Evolutionary conservation across 2,888 invertebrate genomes (phyloP).

Genomic region (Dilophus febrilis): DNA sequence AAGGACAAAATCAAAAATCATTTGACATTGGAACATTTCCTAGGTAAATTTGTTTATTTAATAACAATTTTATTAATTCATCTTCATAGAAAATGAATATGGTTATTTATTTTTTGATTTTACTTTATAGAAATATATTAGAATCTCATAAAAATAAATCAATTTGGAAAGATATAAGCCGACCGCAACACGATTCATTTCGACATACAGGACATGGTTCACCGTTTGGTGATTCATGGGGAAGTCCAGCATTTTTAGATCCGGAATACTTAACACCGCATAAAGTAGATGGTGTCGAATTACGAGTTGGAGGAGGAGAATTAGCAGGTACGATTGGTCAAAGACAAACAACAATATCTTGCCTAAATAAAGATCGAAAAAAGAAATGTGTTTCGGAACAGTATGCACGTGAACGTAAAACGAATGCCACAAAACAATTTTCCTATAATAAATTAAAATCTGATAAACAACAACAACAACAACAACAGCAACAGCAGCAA

Average conservation of each 20-base stretch:
- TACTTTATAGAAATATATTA: conserved; percentile 35
- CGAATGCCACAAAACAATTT: conserved; percentile 47
- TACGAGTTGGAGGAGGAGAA: conserved; percentile 12
- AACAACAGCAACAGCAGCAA: conserved; percentile 30
- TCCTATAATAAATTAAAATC: conserved; percentile 70
- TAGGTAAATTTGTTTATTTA: conserved; percentile 29
- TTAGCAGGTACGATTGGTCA: too few species aligned
- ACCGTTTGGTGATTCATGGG: conserved; percentile 67
- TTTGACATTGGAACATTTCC: conserved; percentile 83
- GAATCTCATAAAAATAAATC: conserved; percentile 50
- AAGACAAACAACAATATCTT: neutral
- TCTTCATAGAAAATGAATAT: too few species aligned
- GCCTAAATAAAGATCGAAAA: conserved; percentile 21
- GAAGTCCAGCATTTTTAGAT: conserved; percentile 62
- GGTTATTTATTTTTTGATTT: too few species aligned
- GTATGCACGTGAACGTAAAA: conserved; percentile 26
- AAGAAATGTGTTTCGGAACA: conserved; percentile 26
- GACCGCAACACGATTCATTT: conserved; percentile 62
- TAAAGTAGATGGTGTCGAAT: conserved; percentile 13
- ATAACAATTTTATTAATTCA: neutral
- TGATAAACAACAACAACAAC: conserved; percentile 30
- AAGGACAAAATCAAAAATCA: conserved; percentile 84
- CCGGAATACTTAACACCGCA: conserved; percentile 45
- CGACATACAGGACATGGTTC: conserved; percentile 66
- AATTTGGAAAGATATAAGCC: conserved; percentile 46